These are phyloP conservation scores for Rhea americana DNA, from an alignment of 2,113 vertebrate species.

Conservation along the genomic window DNA sequence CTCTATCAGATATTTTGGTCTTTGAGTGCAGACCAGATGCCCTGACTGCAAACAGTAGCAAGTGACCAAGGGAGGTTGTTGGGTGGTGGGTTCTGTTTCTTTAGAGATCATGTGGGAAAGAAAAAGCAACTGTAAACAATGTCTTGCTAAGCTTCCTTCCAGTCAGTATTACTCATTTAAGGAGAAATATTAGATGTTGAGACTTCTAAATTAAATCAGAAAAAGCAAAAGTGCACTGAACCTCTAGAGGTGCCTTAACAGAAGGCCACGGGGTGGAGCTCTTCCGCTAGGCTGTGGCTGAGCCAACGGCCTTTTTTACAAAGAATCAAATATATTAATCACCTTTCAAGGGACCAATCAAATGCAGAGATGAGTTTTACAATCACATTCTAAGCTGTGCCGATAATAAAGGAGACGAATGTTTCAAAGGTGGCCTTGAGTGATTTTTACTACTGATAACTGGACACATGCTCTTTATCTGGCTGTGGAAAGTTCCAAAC, in stretches of 20 bases:
- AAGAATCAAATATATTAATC: background rate
- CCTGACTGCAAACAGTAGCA: background rate
- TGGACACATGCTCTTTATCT: background rate
- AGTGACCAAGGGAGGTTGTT: background rate
- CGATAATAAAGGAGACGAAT: constrained; percentile 7
- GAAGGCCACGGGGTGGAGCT: constrained; percentile 44
- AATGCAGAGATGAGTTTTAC: background rate
- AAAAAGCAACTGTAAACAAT: accelerated
- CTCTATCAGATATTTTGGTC: accelerated
- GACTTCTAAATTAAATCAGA: accelerated
- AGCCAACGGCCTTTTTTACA: accelerated
- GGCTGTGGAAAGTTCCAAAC: background rate
- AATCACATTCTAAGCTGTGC: background rate
- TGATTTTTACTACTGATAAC: background rate
- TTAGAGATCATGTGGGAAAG: background rate
- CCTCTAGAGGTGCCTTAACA: background rate
- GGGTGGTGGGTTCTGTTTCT: background rate
- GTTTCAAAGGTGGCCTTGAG: background rate
- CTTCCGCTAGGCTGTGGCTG: background rate
- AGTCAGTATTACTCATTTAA: accelerated
- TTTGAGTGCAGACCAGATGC: background rate
- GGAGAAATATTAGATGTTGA: background rate
- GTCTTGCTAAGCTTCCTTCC: background rate
- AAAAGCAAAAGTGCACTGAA: background rate
- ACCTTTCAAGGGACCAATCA: background rate